A percentile compares a stretch with the other conserved stretches of the same genome.
phyloP scores from a whole-genome alignment of 2,113 vertebrate genomes.

The Chloebia gouldiae region DNA sequence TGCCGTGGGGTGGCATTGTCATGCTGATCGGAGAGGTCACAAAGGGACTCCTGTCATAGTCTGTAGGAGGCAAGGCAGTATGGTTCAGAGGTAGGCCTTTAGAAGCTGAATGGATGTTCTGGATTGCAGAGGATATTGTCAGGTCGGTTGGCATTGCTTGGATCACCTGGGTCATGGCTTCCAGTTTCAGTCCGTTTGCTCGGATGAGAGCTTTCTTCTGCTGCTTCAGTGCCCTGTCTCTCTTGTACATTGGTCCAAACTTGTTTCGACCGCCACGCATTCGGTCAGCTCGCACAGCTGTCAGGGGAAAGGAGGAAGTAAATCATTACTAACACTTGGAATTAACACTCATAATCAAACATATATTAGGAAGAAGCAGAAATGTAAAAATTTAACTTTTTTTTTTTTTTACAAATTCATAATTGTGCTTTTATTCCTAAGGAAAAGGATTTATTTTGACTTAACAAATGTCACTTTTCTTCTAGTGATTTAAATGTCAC shows the following conservation, averaged over 20 bases:
- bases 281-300: slow-evolving; percentile 95
- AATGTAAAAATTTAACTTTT: background rate
- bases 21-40: slow-evolving; percentile 97
- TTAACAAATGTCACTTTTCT: slow-evolving; percentile 4
- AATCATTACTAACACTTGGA: background rate
- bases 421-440: background rate
- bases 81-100: slow-evolving; percentile 98
- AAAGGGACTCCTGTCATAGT: slow-evolving; percentile 97
- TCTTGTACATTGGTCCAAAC: slow-evolving; percentile 99
- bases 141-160: slow-evolving; percentile 95
- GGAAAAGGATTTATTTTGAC: background rate
- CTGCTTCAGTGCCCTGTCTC: slow-evolving; percentile 95
- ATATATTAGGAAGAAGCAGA: background rate
- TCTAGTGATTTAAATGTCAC: slow-evolving; percentile 11
- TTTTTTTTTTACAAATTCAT: background rate
- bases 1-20: slow-evolving; percentile 95
- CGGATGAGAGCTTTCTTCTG: slow-evolving; percentile 98
- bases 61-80: slow-evolving; percentile 91
- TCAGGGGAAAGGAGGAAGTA: background rate
- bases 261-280: slow-evolving; percentile 98
- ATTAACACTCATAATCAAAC: background rate
- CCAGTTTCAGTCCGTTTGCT: slow-evolving; percentile 96
- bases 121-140: slow-evolving; percentile 94
- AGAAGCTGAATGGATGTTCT: slow-evolving; percentile 96
- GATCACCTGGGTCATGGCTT: slow-evolving; percentile 97